A percentile compares a stretch with the other conserved stretches of the same genome.
phyloP scores from a whole-genome alignment of 64 coral and sea anemone genomes.

The Exaiptasia diaphana region DNA sequence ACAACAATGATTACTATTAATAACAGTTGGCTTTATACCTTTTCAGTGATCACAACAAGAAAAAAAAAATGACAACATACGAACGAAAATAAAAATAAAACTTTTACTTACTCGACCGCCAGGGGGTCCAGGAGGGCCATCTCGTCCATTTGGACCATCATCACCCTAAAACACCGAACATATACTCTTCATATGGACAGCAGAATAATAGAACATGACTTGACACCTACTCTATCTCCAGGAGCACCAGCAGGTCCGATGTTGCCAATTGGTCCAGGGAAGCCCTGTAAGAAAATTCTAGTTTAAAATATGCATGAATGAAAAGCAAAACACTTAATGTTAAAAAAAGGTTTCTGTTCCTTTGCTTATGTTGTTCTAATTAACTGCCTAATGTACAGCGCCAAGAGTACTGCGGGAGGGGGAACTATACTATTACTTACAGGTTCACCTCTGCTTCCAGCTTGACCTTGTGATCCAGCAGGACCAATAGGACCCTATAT shows the following conservation, averaged over 20 bases:
- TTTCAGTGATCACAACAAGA: too few species aligned
- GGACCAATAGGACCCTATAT: background rate
- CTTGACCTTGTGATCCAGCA: background rate
- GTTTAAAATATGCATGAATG: too few species aligned
- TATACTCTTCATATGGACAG: background rate
- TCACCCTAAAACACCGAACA: background rate
- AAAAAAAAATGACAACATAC: too few species aligned
- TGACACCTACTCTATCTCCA: background rate
- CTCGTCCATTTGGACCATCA: slow-evolving; percentile 4
- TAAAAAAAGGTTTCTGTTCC: too few species aligned
- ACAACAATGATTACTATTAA: too few species aligned
- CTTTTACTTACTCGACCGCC: slow-evolving; percentile 3
- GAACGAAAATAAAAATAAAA: too few species aligned
- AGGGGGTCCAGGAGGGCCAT: slow-evolving; percentile 5
- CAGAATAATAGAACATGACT: background rate
- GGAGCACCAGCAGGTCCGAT: background rate
- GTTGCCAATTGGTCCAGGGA: background rate
- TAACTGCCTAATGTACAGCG: too few species aligned
- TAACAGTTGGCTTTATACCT: too few species aligned
- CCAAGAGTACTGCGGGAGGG: too few species aligned
- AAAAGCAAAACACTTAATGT: too few species aligned
- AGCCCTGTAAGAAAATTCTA: background rate
- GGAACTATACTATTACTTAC: background rate
- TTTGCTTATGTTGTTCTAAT: too few species aligned
- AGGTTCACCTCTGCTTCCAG: slow-evolving; percentile 7